phyloP scores from a whole-genome alignment of 1,140 invertebrate species.

The Magallana angulata region DNA sequence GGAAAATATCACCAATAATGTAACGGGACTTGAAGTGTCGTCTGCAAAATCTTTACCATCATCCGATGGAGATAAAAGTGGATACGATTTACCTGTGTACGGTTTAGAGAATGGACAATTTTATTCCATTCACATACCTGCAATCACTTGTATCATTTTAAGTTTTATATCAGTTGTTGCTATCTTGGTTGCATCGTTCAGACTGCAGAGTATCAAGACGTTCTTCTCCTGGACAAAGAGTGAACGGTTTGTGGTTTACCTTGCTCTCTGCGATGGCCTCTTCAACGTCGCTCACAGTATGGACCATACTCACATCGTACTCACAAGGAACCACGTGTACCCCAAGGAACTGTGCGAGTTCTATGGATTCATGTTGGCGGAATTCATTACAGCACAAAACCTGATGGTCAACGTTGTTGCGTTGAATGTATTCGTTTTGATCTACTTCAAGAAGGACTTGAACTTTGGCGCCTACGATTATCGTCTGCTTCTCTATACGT shows the following conservation, averaged over 20 bases:
- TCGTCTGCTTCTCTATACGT: slow-evolving; percentile 43
- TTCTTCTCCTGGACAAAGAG: slow-evolving; percentile 53
- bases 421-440: slow-evolving; percentile 51
- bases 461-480: slow-evolving; percentile 50
- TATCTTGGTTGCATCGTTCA: slow-evolving; percentile 41
- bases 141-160: slow-evolving; percentile 43
- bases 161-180: slow-evolving; percentile 35
- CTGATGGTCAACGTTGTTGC: slow-evolving; percentile 53
- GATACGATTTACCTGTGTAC: slow-evolving; percentile 53
- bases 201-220: neutral
- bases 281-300: slow-evolving; percentile 51
- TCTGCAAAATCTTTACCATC: neutral
- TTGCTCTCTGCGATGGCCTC: slow-evolving; percentile 50
- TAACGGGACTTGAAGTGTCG: neutral
- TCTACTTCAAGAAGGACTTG: slow-evolving; percentile 48
- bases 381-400: slow-evolving; percentile 54
- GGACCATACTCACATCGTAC: slow-evolving; percentile 55
- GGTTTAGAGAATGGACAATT: slow-evolving; percentile 48
- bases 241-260: slow-evolving; percentile 51
- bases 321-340: slow-evolving; percentile 49
- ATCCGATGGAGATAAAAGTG: neutral
- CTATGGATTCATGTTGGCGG: slow-evolving; percentile 53
- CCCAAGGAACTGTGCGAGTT: slow-evolving; percentile 47
- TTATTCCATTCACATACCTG: slow-evolving; percentile 43
- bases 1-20: slow-evolving; percentile 23